phyloP scores from a whole-genome alignment of 1,140 invertebrate genomes.

The Drosophila subobscura region DNA sequence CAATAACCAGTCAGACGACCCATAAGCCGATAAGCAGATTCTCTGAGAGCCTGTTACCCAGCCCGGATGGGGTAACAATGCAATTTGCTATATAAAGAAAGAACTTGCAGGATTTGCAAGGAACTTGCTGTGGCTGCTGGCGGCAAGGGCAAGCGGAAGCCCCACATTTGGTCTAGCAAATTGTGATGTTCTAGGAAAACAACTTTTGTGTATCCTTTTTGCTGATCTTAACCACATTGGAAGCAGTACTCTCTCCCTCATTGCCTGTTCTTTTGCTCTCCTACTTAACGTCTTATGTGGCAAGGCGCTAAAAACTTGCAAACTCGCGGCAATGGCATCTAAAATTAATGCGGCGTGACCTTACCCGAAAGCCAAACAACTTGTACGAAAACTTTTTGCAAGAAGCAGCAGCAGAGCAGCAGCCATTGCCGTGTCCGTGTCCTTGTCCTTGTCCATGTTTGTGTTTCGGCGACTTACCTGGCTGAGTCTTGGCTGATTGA shows the following conservation, averaged over 20 bases:
- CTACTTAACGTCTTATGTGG: slow-evolving; percentile 66
- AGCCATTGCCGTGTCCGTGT: background rate
- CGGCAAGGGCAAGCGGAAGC: too few relatives aligned
- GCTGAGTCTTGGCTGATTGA: slow-evolving; percentile 27
- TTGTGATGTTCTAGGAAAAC: too few relatives aligned
- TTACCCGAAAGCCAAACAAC: slow-evolving; percentile 54
- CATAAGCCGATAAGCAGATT: too few relatives aligned
- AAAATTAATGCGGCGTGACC: slow-evolving; percentile 69
- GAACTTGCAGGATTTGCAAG: too few relatives aligned
- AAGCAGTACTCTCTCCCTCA: too few relatives aligned
- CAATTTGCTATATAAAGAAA: too few relatives aligned
- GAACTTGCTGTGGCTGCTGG: too few relatives aligned
- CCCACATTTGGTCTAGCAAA: too few relatives aligned
- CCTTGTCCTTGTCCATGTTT: background rate
- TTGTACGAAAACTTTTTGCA: slow-evolving; percentile 55
- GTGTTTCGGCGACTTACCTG: background rate
- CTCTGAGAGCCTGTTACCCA: too few relatives aligned
- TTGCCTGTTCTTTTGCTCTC: slow-evolving; percentile 3
- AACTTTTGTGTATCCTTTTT: background rate
- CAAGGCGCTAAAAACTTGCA: slow-evolving; percentile 52
- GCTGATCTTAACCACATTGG: slow-evolving; percentile 3
- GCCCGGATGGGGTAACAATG: too few relatives aligned
- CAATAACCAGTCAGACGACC: too few relatives aligned
- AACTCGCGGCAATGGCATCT: slow-evolving; percentile 69
- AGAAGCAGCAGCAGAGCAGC: background rate